Conservation (phyloP, 2,888 invertebrate species). For the Drosophila parthenogenetica region DNA sequence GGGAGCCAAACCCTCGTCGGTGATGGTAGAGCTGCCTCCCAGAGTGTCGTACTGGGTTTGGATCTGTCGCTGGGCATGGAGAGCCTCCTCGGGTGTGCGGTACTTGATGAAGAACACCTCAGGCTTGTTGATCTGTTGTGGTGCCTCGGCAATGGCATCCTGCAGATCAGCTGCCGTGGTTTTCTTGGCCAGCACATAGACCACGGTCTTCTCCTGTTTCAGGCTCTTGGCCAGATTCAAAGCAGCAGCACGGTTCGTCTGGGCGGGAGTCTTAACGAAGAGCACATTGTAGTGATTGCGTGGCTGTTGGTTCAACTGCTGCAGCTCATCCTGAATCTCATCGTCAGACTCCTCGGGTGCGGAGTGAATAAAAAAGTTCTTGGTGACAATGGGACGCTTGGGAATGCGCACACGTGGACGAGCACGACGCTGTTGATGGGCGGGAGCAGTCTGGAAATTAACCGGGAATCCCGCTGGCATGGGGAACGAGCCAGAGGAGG, state of each 20-base stretch:
- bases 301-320: constrained; percentile 77
- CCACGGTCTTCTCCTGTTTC: constrained; percentile 85
- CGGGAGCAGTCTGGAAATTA: constrained; percentile 74
- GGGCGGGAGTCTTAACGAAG: constrained; percentile 84
- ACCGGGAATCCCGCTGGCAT: constrained; percentile 73
- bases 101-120: constrained; percentile 85
- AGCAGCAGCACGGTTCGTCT: constrained; percentile 81
- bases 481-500: constrained; percentile 59
- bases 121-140: constrained; percentile 83
- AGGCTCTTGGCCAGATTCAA: constrained; percentile 81
- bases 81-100: constrained; percentile 84
- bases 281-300: constrained; percentile 84
- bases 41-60: constrained; percentile 84
- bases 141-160: constrained; percentile 81
- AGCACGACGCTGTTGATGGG: constrained; percentile 67
- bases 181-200: constrained; percentile 84
- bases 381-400: constrained; percentile 83
- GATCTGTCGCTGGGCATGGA: constrained; percentile 84
- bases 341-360: constrained; percentile 84
- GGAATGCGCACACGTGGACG: constrained; percentile 76
- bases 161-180: constrained; percentile 82
- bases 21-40: constrained; percentile 82
- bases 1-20: constrained; percentile 83
- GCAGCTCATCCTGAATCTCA: constrained; percentile 82
- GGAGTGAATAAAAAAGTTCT: constrained; percentile 84